phyloP scores from a whole-genome alignment of 64 coral and sea anemone species.

The Platygyra sinensis region DNA sequence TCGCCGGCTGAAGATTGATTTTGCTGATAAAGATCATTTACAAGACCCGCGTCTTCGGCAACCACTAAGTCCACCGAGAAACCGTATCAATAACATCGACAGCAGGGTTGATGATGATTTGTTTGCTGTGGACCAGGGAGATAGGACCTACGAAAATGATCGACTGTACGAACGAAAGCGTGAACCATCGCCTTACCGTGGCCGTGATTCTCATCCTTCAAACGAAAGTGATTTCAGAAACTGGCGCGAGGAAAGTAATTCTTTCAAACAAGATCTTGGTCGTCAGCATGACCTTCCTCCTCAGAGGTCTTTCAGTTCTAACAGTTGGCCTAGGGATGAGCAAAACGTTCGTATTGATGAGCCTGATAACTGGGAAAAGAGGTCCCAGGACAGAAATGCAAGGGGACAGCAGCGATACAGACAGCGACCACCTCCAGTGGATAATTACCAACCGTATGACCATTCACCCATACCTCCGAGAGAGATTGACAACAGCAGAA shows the following conservation, averaged over 20 bases:
- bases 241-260: conserved; percentile 80
- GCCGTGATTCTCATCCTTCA: conserved; percentile 43
- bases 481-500: conserved; percentile 68
- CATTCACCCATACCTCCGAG: conserved; percentile 52
- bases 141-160: conserved; percentile 82
- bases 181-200: conserved; percentile 70
- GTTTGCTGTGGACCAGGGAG: conserved; percentile 53
- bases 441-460: conserved; percentile 76
- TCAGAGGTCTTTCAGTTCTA: conserved; percentile 48
- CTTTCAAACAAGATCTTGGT: conserved; percentile 66
- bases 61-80: conserved; percentile 71
- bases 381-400: conserved; percentile 69
- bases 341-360: conserved; percentile 59
- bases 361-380: conserved; percentile 79
- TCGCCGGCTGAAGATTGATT: conserved; percentile 96
- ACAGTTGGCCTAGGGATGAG: conserved; percentile 73
- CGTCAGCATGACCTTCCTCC: conserved; percentile 70
- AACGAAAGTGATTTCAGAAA: conserved; percentile 78
- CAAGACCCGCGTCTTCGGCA: conserved; percentile 75
- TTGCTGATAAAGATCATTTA: conserved; percentile 99
- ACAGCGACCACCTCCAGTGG: conserved; percentile 63
- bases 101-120: conserved; percentile 60
- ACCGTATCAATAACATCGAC: conserved; percentile 75
- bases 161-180: conserved; percentile 71
- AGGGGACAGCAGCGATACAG: conserved; percentile 63